Evolutionary conservation across 2,797 vertebrate species (phyloP), one percentile per base, ranked within the genome.

Genomic region (Fundulus diaphanus): DNA sequence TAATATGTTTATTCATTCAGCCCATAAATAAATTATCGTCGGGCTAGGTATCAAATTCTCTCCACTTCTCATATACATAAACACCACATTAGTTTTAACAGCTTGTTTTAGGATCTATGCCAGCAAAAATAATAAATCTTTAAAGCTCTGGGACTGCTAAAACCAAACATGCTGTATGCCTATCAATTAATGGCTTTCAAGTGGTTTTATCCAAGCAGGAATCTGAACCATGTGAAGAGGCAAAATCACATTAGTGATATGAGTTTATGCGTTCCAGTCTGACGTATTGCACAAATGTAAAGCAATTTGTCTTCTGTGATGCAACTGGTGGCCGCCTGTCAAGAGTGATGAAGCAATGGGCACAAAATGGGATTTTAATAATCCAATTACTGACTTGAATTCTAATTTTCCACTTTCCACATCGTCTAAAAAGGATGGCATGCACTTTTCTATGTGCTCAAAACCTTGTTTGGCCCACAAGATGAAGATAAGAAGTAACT

Each of bases 331-430:
- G 89, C 86, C 88, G 35, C 51, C 83, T 85, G 92, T 88, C 91
- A 87, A 72, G 84, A 70, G 76, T 77, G 82, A 92, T 78, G 87
- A 91, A 90, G 88, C 86, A 87, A 85, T 52, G 37, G 54, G 79
- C 68, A 67, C 78, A 77, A 90, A 93, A 92, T 90, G 72, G 70
- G 81, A 90, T 91, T 90, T 85, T 87, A 83, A 91, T 92, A 92
- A 94, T 92, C 89, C 86, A 90, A 82, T 93, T 90, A 92, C 15
- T 6, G 66, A 70, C 73, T 65, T 77, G 73, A 91, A 88, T 91
- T 80, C 73, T 71, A 91, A 90, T 85, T 89, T 82, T 89, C 49
- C 84, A 76, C 84, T 73, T 37, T 76, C 88, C 70, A 66, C 68
- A 69, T 82, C 82, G 73, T 86, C 76, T 87, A 78, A 89, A 46